Evolutionary conservation across 2,888 invertebrate species (phyloP).

Genomic region (Oxytorus armatus): DNA sequence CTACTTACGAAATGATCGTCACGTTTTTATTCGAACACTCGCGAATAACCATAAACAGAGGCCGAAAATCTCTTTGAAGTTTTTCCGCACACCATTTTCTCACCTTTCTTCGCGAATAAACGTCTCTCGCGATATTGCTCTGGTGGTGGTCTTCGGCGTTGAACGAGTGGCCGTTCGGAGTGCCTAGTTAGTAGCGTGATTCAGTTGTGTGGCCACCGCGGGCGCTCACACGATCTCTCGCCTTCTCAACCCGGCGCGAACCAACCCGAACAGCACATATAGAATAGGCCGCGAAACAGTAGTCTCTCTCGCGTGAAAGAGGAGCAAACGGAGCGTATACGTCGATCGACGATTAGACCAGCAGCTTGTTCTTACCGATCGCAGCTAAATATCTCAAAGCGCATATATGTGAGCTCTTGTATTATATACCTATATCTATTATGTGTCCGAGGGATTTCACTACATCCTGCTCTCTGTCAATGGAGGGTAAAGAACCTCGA

Average conservation of each 20-base stretch:
- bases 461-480: conserved; percentile 61
- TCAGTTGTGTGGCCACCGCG: conserved; percentile 73
- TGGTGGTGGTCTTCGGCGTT: conserved; percentile 72
- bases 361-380: conserved; percentile 79
- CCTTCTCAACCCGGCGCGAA: conserved; percentile 59
- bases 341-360: conserved; percentile 79
- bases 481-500: conserved; percentile 57
- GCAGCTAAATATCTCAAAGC: conserved; percentile 78
- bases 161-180: conserved; percentile 67
- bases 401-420: conserved; percentile 24
- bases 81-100: conserved; percentile 26
- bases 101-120: conserved; percentile 47
- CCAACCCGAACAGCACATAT: conserved; percentile 42
- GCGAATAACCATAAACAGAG: conserved; percentile 7
- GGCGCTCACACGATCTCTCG: conserved; percentile 73
- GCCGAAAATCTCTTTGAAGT: conserved; percentile 3
- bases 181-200: conserved; percentile 77
- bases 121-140: conserved; percentile 43
- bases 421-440: conserved; percentile 46
- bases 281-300: conserved; percentile 61
- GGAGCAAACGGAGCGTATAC: conserved; percentile 68
- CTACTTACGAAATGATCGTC: not conserved
- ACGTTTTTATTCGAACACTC: not conserved
- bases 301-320: conserved; percentile 52
- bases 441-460: conserved; percentile 62